phyloP scores from a whole-genome alignment of 2,797 vertebrate species.

The Platyrinchus mystaceus region DNA sequence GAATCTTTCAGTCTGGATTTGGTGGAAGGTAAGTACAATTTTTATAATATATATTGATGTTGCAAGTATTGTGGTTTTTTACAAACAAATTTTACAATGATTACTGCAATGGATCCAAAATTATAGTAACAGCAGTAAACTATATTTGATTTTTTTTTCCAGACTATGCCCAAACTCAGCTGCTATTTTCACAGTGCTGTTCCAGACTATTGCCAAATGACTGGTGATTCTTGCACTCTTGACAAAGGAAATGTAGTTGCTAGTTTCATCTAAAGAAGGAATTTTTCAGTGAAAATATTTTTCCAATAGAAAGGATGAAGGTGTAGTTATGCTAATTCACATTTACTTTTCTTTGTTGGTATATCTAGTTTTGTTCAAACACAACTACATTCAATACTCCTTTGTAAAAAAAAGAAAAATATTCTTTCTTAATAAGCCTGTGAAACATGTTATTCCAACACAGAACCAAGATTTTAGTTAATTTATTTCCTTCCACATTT shows the following conservation, averaged over 20 bases:
- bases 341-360: neutral
- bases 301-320: neutral
- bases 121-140: neutral
- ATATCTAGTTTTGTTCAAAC: neutral
- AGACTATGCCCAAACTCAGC: neutral
- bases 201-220: neutral
- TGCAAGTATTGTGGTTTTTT: neutral
- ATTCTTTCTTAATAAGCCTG: neutral
- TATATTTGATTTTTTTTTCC: neutral
- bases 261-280: neutral
- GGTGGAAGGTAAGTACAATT: neutral
- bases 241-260: neutral
- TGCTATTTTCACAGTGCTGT: neutral
- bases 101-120: neutral
- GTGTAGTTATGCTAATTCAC: neutral
- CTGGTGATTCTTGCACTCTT: neutral
- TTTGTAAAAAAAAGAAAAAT: neutral
- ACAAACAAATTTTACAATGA: neutral
- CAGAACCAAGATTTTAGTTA: neutral
- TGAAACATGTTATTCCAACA: neutral
- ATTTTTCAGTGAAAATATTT: neutral
- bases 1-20: neutral
- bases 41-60: neutral
- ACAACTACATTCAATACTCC: neutral
- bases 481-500: neutral